Percentiles rank a stretch among this genome's conserved stretches.
These are phyloP conservation scores for Malacoctenus gilli DNA, from an alignment of 2,797 vertebrate species.

Conservation along the genomic window DNA sequence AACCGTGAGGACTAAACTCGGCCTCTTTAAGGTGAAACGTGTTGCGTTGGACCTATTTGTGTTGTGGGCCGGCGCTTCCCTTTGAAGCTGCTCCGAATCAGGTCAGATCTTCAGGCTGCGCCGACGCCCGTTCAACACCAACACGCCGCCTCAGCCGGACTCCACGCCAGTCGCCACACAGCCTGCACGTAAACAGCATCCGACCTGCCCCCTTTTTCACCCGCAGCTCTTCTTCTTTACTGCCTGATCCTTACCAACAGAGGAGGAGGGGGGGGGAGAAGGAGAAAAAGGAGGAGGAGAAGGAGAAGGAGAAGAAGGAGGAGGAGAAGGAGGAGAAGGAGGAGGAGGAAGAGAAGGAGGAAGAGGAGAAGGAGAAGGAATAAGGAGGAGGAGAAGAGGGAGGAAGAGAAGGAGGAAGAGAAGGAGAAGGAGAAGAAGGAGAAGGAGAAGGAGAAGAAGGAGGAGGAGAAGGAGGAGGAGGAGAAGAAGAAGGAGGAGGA, in stretches of 20 bases:
- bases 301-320: no score
- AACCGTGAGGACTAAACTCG: no score
- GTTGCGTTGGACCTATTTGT: slow-evolving; percentile 37
- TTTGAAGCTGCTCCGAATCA: slow-evolving; percentile 59
- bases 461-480: no score
- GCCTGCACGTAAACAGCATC: slow-evolving; percentile 25
- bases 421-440: no score
- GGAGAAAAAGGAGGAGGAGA: background rate
- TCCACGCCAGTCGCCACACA: slow-evolving; percentile 22
- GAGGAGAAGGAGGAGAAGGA: no score
- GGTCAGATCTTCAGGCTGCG: slow-evolving; percentile 63
- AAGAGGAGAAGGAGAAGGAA: no score
- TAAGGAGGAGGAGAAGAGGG: no score
- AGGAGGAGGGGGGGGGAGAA: slow-evolving; percentile 15
- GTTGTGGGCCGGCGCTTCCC: slow-evolving; percentile 27
- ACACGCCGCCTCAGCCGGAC: slow-evolving; percentile 33
- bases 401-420: no score
- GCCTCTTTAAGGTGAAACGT: slow-evolving; percentile 21
- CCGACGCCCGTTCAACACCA: slow-evolving; percentile 30
- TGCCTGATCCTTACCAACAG: slow-evolving; percentile 37
- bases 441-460: no score
- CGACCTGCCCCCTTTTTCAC: slow-evolving; percentile 44
- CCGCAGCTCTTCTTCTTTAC: slow-evolving; percentile 37
- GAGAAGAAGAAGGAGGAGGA: no score
- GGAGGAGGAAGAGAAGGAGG: no score